These are phyloP conservation scores for Drosophila pseudotalamancana DNA, from an alignment of 2,888 invertebrate genomes.

Conservation along the genomic window DNA sequence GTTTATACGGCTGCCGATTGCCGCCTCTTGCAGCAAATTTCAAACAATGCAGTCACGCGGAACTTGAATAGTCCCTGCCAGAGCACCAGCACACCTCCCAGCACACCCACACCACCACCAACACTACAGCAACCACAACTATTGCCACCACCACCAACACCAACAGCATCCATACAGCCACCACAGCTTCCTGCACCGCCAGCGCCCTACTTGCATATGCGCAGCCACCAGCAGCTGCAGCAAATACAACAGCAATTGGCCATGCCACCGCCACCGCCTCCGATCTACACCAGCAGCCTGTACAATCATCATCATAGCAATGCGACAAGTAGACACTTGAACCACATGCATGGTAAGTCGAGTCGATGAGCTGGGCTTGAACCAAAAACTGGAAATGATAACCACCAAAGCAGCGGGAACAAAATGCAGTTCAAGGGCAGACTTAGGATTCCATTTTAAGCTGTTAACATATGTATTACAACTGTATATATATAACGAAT, in stretches of 20 bases:
- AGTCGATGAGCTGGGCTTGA: not conserved
- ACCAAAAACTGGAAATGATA: slow-evolving; percentile 4
- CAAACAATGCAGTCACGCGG: slow-evolving; percentile 80
- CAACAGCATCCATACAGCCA: slow-evolving; percentile 34
- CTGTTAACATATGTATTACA: no score
- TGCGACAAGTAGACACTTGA: slow-evolving; percentile 57
- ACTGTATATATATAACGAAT: not conserved
- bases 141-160: slow-evolving; percentile 18
- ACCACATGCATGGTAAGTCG: slow-evolving; percentile 80
- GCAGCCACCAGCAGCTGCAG: slow-evolving; percentile 63
- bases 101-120: slow-evolving; percentile 68
- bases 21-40: slow-evolving; percentile 80
- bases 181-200: slow-evolving; percentile 59
- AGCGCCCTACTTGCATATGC: slow-evolving; percentile 68
- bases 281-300: slow-evolving; percentile 62
- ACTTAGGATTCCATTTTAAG: not conserved
- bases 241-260: slow-evolving; percentile 67
- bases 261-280: slow-evolving; percentile 69
- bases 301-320: slow-evolving; percentile 65
- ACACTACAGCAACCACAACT: slow-evolving; percentile 44
- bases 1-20: slow-evolving; percentile 81
- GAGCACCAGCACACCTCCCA: slow-evolving; percentile 69
- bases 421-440: slow-evolving; percentile 21
- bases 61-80: slow-evolving; percentile 74
- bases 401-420: slow-evolving; percentile 34